phyloP scores from a whole-genome alignment of 1,140 invertebrate genomes.

The Temnothorax nylanderi region DNA sequence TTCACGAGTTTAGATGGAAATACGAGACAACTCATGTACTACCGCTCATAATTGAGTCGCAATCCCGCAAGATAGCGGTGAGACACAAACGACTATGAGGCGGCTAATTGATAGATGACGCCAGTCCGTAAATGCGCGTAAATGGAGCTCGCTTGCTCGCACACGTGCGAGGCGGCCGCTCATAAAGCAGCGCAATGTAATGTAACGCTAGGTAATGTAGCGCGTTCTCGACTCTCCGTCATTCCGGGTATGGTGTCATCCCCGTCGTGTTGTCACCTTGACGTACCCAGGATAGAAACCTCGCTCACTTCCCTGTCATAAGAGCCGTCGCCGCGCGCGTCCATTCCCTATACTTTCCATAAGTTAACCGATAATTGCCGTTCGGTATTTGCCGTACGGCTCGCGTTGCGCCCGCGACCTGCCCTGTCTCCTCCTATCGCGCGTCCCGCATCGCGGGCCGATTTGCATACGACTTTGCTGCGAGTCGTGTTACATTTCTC shows the following conservation, averaged over 20 bases:
- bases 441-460: neutral
- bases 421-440: neutral
- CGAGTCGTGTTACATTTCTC: slow-evolving; percentile 23
- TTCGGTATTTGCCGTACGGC: slow-evolving; percentile 73
- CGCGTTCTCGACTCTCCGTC: slow-evolving; percentile 22
- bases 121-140: slow-evolving; percentile 47
- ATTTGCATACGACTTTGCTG: neutral
- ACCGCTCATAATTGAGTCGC: slow-evolving; percentile 40
- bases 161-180: slow-evolving; percentile 18
- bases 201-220: slow-evolving; percentile 29
- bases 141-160: slow-evolving; percentile 20
- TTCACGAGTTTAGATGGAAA: slow-evolving; percentile 53
- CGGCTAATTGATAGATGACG: slow-evolving; percentile 61
- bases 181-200: slow-evolving; percentile 40
- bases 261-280: slow-evolving; percentile 74
- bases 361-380: slow-evolving; percentile 77
- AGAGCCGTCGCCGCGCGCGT: slow-evolving; percentile 68
- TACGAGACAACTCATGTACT: slow-evolving; percentile 8
- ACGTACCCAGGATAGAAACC: slow-evolving; percentile 76
- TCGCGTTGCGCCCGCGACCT: slow-evolving; percentile 32
- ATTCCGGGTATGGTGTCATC: slow-evolving; percentile 70
- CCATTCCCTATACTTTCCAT: slow-evolving; percentile 77
- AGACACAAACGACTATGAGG: slow-evolving; percentile 35
- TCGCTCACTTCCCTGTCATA: slow-evolving; percentile 79
- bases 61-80: slow-evolving; percentile 38